Evolutionary conservation across 2,113 vertebrate species (phyloP), one percentile per base, ranked within the genome.

Genomic region (Hippocampus guttulatus): DNA sequence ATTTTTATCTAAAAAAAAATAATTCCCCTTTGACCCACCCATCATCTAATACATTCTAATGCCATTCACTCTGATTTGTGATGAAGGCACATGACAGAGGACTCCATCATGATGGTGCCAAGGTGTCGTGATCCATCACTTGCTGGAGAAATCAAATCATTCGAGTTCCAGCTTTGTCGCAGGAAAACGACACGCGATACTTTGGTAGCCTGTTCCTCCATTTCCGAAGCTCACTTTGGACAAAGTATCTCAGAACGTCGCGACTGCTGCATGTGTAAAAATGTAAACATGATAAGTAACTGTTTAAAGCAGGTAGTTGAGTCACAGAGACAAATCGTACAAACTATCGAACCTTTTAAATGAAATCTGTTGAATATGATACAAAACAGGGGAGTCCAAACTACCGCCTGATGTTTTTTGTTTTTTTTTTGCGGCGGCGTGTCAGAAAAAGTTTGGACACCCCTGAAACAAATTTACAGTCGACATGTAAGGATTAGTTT

Each of bases 11-110:
- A 45, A 64, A 43, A 64, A 41, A n/a, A 64, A 63, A 40, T 77
- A 82, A 78, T 69, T 49, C 16, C 40, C 25, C 1, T 52, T 64
- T 40, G 40, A 25, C 23, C 18, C 25, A 38, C 41, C 14, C 2
- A 62, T 45, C 62, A 11, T 63, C 68, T 49, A 45, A 75, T 84
- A 90, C 85, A 87, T 90, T 90, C 85, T 77, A 81, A 79, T 60
- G 68, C 81, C 83, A 23, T 60, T 65, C 75, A 76, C 73, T 78
- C 57, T 43, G 41, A 27, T 74, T 76, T 78, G 77, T 68, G 71
- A 76, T 12, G 64, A 90, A 90, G 88, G 88, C 88, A 90, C 87
- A 16, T 12, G 3, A 64, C 62, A 23, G 62, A 64, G 21, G 62
- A n/a, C 62, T n/a, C 41, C 18, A 40, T 63, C 33, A 8, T 21